Percentiles rank a stretch among this genome's conserved stretches.
phyloP scores from a whole-genome alignment of 35 echinoderm and acorn worm species.

The Stichopus chloronotus region DNA sequence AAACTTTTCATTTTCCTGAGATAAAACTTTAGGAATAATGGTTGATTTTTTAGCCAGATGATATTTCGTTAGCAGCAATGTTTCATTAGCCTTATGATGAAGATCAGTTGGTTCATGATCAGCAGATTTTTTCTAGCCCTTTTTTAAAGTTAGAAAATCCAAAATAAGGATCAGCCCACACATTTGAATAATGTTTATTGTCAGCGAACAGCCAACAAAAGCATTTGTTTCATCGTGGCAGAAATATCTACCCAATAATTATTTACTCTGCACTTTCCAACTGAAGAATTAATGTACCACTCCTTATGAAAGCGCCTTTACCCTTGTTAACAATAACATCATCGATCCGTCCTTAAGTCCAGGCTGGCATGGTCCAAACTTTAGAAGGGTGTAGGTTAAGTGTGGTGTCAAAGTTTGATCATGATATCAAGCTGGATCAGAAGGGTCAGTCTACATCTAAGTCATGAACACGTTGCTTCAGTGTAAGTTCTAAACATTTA shows the following conservation, averaged over 20 bases:
- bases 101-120: slow-evolving; percentile 30
- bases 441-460: background rate
- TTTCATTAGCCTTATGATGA: slow-evolving; percentile 16
- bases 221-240: slow-evolving; percentile 2
- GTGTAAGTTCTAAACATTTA: background rate
- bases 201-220: slow-evolving; percentile 17
- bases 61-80: slow-evolving; percentile 31
- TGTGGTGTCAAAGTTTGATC: slow-evolving; percentile 1
- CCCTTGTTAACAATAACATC: background rate
- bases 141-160: slow-evolving; percentile 32
- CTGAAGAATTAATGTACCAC: slow-evolving; percentile 30
- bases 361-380: background rate
- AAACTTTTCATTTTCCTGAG: slow-evolving; percentile 18
- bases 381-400: background rate
- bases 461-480: background rate
- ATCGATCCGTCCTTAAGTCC: slow-evolving; percentile 12
- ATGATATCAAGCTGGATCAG: slow-evolving; percentile 12
- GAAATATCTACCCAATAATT: background rate
- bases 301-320: slow-evolving; percentile 33
- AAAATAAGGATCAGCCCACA: background rate
- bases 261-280: slow-evolving; percentile 14
- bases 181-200: background rate
- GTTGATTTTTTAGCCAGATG: background rate
- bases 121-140: slow-evolving; percentile 1
- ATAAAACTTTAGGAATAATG: slow-evolving; percentile 13